A percentile compares a stretch with the other conserved stretches of the same genome.
These are phyloP conservation scores for Odontothrips loti DNA, from an alignment of 2,888 invertebrate species.

Conservation along the genomic window DNA sequence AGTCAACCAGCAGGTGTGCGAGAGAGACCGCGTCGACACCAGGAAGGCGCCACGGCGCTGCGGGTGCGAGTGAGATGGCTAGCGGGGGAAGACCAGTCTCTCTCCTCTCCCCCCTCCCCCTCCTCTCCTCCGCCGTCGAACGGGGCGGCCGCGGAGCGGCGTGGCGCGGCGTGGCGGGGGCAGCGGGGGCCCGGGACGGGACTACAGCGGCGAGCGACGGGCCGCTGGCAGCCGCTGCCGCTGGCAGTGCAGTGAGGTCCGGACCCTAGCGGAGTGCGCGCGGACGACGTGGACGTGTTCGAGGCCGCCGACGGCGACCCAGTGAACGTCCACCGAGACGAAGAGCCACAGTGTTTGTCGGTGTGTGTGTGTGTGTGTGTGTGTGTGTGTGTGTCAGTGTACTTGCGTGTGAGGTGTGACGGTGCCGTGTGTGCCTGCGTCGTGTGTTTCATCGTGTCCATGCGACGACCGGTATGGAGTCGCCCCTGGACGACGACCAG, in stretches of 20 bases:
- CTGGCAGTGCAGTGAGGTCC: conserved; percentile 1
- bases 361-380: not conserved
- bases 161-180: not conserved
- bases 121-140: not conserved
- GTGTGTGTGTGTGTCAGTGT: not conserved
- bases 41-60: not conserved
- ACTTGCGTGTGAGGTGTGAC: not conserved
- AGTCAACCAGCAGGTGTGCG: not conserved
- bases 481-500: conserved; percentile 15
- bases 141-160: conserved; percentile 7
- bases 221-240: not conserved
- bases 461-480: conserved; percentile 18
- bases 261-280: not conserved
- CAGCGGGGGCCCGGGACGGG: not conserved
- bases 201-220: not conserved
- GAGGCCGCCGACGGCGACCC: not conserved
- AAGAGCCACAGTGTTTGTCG: not conserved
- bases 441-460: not conserved
- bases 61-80: not conserved
- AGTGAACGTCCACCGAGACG: not conserved
- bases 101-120: not conserved
- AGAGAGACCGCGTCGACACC: not conserved
- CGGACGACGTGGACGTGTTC: not conserved
- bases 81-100: not conserved
- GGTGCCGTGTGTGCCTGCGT: not conserved